Evolutionary conservation across 2,113 vertebrate genomes (phyloP).

Genomic region (Capricornis sumatraensis): DNA sequence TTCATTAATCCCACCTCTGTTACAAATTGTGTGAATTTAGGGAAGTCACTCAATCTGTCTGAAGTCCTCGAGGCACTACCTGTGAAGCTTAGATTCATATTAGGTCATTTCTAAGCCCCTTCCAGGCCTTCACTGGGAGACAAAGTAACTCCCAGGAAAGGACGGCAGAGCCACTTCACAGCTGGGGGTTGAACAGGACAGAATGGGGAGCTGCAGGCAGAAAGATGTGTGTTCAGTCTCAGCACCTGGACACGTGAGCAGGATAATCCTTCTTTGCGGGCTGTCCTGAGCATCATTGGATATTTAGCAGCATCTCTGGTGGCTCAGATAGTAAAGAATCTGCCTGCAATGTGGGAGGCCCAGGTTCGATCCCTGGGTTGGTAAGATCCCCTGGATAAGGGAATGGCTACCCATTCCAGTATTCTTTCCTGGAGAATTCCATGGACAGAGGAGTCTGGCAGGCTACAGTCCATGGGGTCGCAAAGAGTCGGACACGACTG

Average conservation of each 20-base stretch:
- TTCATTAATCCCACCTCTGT: neutral
- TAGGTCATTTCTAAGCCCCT: neutral
- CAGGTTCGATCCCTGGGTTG: neutral
- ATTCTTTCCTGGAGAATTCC: neutral
- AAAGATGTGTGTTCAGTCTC: neutral
- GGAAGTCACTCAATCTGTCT: neutral
- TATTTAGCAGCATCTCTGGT: neutral
- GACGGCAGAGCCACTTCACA: neutral
- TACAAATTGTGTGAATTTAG: neutral
- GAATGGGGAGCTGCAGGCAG: accelerated
- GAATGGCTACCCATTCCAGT: neutral
- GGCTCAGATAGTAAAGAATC: neutral
- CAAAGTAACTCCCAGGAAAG: neutral
- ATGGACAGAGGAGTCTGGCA: neutral
- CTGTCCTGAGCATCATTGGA: no score
- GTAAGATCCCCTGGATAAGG: neutral
- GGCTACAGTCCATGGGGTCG: neutral
- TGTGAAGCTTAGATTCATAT: neutral
- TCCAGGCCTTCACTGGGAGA: neutral
- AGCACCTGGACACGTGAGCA: accelerated
- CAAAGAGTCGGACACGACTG: neutral
- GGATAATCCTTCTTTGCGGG: neutral
- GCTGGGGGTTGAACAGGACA: neutral
- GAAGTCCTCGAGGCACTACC: neutral
- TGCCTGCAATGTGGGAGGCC: neutral